Conservation (phyloP, 2,888 invertebrate species). For the Thera britannica region DNA sequence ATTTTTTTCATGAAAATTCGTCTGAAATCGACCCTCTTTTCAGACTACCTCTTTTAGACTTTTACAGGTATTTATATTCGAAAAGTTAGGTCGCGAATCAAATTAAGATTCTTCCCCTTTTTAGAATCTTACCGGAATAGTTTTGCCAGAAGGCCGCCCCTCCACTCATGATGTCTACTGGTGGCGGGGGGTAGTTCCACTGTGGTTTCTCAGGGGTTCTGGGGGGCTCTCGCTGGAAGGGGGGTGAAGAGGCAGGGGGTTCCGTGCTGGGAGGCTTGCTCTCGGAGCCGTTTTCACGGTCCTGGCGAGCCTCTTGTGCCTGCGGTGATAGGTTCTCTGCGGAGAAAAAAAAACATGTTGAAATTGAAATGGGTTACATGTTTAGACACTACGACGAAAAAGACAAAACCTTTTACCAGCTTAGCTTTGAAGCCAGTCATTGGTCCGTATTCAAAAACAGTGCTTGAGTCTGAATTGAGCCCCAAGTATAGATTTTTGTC, state of each 20-base stretch:
- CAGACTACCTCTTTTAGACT: no score
- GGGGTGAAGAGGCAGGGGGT: slow-evolving; percentile 75
- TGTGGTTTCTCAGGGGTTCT: slow-evolving; percentile 81
- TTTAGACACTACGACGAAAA: no score
- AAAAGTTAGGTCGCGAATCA: background rate
- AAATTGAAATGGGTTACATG: background rate
- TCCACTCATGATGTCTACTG: slow-evolving; percentile 91
- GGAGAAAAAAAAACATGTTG: background rate
- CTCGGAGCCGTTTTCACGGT: slow-evolving; percentile 78
- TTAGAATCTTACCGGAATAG: slow-evolving; percentile 90
- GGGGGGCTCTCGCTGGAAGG: slow-evolving; percentile 76
- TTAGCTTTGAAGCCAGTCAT: no score
- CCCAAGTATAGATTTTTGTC: no score
- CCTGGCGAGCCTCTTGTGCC: slow-evolving; percentile 70
- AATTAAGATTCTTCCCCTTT: background rate
- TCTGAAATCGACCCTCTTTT: no score
- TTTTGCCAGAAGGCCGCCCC: slow-evolving; percentile 96
- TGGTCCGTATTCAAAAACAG: no score
- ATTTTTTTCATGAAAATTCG: no score
- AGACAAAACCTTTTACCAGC: no score
- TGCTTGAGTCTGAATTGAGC: no score
- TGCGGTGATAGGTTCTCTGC: slow-evolving; percentile 72
- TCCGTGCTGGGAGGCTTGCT: slow-evolving; percentile 79
- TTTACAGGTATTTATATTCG: no score
- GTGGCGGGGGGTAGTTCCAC: slow-evolving; percentile 82